Percentiles rank a stretch among this genome's conserved stretches.
phyloP scores from a whole-genome alignment of 2,113 vertebrate genomes.

The Paramormyrops kingsleyae region DNA sequence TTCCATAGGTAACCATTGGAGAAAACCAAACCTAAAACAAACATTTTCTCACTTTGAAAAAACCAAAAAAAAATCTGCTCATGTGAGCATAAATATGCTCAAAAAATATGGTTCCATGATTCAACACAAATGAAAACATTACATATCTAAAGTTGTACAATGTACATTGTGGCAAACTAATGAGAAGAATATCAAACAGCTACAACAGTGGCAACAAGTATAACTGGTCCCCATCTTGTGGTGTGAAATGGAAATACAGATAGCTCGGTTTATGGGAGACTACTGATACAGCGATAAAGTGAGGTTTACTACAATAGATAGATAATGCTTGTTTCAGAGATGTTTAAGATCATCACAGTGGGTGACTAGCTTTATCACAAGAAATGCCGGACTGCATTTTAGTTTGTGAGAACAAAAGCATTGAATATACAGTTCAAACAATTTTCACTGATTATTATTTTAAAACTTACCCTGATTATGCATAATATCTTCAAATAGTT shows the following conservation, averaged over 20 bases:
- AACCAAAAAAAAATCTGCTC: neutral
- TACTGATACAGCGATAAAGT: neutral
- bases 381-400: neutral
- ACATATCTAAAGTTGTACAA: no score
- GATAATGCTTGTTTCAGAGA: neutral
- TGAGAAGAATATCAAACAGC: no score
- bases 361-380: neutral
- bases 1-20: slow-evolving; percentile 41
- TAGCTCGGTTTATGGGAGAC: neutral
- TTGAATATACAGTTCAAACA: neutral
- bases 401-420: neutral
- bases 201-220: no score
- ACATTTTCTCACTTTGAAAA: neutral
- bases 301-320: neutral
- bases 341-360: neutral
- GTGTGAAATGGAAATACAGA: neutral
- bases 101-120: neutral
- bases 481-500: neutral
- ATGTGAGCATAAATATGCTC: neutral
- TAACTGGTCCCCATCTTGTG: neutral
- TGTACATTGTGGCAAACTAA: no score
- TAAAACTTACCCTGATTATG: slow-evolving; percentile 44
- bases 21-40: slow-evolving; percentile 38
- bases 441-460: neutral
- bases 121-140: no score